phyloP scores from a whole-genome alignment of 2,888 invertebrate species.

The Trissonchulus latispiculum region DNA sequence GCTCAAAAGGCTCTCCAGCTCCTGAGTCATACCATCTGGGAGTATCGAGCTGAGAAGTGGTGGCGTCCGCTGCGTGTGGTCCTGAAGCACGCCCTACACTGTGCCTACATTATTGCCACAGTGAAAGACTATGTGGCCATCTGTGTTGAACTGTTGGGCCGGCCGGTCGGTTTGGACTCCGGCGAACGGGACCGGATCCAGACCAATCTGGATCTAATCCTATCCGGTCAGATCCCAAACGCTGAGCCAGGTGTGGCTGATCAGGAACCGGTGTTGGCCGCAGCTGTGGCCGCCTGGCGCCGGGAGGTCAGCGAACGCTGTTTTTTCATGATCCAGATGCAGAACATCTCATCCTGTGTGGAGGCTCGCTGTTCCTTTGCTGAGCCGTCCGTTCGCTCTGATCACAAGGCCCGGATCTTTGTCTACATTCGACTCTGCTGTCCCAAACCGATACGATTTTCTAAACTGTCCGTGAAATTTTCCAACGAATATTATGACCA shows the following conservation, averaged over 20 bases:
- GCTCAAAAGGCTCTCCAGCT: conserved; percentile 22
- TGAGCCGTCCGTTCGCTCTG: not conserved
- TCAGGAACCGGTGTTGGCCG: not conserved
- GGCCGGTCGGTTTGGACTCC: not conserved
- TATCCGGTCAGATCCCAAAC: conserved; percentile 16
- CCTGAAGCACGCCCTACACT: conserved; percentile 10
- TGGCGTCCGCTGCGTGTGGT: conserved; percentile 5
- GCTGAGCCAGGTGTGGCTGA: not conserved
- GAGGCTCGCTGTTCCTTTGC: conserved; percentile 13
- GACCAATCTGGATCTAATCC: conserved; percentile 13
- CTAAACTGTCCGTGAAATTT: conserved; percentile 19
- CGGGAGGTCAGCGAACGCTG: conserved; percentile 17
- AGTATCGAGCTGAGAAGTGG: conserved; percentile 24
- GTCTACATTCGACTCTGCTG: conserved; percentile 11
- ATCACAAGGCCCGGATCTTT: conserved; percentile 1
- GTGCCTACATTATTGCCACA: conserved; percentile 19
- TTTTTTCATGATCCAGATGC: conserved; percentile 24
- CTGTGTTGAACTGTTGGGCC: conserved; percentile 17
- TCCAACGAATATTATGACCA: conserved; percentile 12
- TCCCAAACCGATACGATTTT: conserved; percentile 6
- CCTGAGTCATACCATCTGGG: conserved; percentile 22
- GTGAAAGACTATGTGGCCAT: conserved; percentile 23
- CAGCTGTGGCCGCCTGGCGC: not conserved
- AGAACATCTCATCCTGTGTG: conserved; percentile 20
- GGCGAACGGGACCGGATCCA: conserved; percentile 13